These are phyloP conservation scores for Dryocosmus kuriphilus DNA, from an alignment of 2,888 invertebrate genomes.

Conservation along the genomic window DNA sequence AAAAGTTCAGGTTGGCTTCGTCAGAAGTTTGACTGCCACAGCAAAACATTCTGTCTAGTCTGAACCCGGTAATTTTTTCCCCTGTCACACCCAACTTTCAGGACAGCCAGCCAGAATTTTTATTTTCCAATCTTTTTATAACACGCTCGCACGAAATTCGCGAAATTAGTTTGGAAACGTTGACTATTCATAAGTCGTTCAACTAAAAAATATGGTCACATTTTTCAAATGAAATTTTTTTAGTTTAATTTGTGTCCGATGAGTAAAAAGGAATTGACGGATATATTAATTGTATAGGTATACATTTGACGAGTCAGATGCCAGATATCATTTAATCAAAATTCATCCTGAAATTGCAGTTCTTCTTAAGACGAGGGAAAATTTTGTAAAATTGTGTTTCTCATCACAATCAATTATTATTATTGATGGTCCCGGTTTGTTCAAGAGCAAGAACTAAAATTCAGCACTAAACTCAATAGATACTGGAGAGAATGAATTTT, in stretches of 20 bases:
- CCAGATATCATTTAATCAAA: not conserved
- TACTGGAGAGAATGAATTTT: not conserved
- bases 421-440: not conserved
- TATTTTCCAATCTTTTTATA: conserved; percentile 26
- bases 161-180: conserved; percentile 14
- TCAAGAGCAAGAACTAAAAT: not conserved
- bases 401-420: conserved; percentile 32
- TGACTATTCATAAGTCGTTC: not conserved
- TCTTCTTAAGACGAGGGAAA: not conserved
- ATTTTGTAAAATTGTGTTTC: conserved; percentile 21
- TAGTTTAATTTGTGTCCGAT: not conserved
- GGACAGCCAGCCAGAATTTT: conserved; percentile 26
- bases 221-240: not conserved
- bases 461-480: not conserved
- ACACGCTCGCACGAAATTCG: conserved; percentile 1
- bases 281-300: not conserved
- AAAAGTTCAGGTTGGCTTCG: conserved; percentile 36
- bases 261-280: not conserved
- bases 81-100: conserved; percentile 41
- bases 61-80: conserved; percentile 39
- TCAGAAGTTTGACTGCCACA: conserved; percentile 37
- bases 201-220: not conserved
- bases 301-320: not conserved
- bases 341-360: conserved; percentile 17
- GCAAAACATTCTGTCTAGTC: conserved; percentile 38